These are phyloP conservation scores for Gortyna flavago DNA, from an alignment of 2,888 invertebrate species.

Conservation along the genomic window DNA sequence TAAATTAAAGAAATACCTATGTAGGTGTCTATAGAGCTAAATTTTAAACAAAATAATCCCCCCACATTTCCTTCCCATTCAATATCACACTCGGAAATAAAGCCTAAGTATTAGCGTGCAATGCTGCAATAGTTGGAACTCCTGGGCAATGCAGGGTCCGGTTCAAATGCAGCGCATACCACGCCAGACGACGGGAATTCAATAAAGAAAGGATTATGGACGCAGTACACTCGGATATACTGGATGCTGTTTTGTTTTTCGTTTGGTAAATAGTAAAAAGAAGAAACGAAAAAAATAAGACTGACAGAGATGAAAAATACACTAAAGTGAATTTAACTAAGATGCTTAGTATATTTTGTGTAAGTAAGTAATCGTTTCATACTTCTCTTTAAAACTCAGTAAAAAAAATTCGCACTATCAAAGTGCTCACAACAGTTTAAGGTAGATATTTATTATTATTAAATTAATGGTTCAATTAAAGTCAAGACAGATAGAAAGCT, in stretches of 20 bases:
- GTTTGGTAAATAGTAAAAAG: neutral
- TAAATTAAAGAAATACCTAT: no score
- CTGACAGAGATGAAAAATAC: no score
- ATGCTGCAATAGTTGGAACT: conserved; percentile 55
- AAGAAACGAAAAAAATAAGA: no score
- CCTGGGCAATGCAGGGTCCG: conserved; percentile 61
- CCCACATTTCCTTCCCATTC: conserved; percentile 1
- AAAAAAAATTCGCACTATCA: no score
- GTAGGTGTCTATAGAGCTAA: neutral
- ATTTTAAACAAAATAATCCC: conserved; percentile 1
- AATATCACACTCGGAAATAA: conserved; percentile 38
- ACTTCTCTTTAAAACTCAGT: no score
- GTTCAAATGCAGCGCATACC: conserved; percentile 74
- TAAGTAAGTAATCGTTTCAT: no score
- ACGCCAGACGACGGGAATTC: conserved; percentile 79
- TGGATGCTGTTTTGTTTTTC: conserved; percentile 41
- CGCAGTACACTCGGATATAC: conserved; percentile 45
- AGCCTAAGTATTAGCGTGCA: conserved; percentile 38
- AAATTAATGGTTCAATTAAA: no score
- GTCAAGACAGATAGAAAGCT: no score
- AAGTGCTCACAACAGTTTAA: no score
- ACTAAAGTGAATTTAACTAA: no score
- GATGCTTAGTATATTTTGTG: no score
- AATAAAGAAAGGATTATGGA: conserved; percentile 83
- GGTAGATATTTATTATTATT: no score